Conservation (phyloP, 2,113 vertebrate species). For the Manacus vitellinus region DNA sequence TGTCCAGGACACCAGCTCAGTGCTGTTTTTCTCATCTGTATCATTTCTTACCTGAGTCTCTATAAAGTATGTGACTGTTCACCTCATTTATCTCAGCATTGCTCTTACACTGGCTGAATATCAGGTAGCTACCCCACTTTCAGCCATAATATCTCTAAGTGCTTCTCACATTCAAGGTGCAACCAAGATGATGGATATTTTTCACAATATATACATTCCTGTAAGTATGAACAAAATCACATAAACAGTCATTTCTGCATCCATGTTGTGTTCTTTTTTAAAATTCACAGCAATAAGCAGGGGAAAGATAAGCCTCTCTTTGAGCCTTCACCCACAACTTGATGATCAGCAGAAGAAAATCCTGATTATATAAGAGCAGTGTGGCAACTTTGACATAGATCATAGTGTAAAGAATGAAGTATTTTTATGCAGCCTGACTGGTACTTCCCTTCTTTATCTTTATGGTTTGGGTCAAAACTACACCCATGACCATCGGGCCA, state of each 20-base stretch:
- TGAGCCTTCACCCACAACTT: background rate
- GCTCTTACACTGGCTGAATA: background rate
- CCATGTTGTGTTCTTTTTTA: background rate
- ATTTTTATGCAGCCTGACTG: background rate
- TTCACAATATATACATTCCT: background rate
- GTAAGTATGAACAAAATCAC: background rate
- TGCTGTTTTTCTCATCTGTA: background rate
- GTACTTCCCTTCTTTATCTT: background rate
- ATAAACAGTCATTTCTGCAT: background rate
- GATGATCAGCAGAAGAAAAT: background rate
- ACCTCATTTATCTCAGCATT: background rate
- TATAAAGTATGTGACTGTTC: background rate
- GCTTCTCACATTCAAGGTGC: background rate
- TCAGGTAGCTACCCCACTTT: background rate
- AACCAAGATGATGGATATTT: background rate
- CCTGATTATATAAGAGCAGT: background rate
- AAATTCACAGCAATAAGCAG: background rate
- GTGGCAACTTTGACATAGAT: background rate
- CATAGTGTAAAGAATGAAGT: background rate
- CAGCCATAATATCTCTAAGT: background rate
- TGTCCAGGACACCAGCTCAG: background rate
- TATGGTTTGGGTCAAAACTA: background rate
- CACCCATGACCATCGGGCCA: background rate
- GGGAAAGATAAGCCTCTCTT: background rate
- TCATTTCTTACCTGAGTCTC: background rate